Base-by-base conservation (phyloP, 2,888 invertebrate species). In the Campoplex capitator region DNA sequence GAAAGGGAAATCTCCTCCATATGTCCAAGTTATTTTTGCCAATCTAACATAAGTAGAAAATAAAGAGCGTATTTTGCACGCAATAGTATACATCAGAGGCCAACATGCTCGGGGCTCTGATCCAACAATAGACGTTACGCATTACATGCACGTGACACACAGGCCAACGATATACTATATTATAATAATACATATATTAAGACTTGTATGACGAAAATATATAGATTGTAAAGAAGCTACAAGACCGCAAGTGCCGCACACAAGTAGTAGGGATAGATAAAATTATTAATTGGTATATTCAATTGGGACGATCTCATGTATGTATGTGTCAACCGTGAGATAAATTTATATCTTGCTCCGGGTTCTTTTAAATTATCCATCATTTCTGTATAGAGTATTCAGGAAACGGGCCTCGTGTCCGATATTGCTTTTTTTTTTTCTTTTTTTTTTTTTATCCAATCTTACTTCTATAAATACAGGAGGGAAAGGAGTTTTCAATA, bases 211-310 rank as follows among this genome's bases (percentile, higher is more conserved):
- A 75, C n/a, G 45, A 68, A 23, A 23, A 23, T 23, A 35, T 54
- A 8, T 54, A 32, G 42, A 74, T 51, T 28, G 51, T 71, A 32
- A 32, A 73, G 16, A 73, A 58, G 48, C 80, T 71, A 48, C 62
- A 71, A 75, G 35, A 81, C 76, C 51, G 71, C 76, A 65, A 85
- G 38, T 85, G 81, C 83, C 83, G 23, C 23, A 23, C 23, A 76
- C 76, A 54, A 85, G 62, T 32, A 56, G 73, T 80, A 77, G 88
- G 89, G 89, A 92, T 91, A 89, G 90, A 92, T 91, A 92, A 91
- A 92, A 92, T 92, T 92, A 92, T 93, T 92, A 6, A 38, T 38
- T 0, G 92, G 92, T 89, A 87, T 74, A 92, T 38, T 38, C 92
- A 45, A 91, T 91, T 91, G 91, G 89, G 81, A 84, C 65, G 81